A percentile compares a stretch with the other conserved stretches of the same genome.
phyloP scores from a whole-genome alignment of 2,113 vertebrate genomes.

The Arenaria interpres region DNA sequence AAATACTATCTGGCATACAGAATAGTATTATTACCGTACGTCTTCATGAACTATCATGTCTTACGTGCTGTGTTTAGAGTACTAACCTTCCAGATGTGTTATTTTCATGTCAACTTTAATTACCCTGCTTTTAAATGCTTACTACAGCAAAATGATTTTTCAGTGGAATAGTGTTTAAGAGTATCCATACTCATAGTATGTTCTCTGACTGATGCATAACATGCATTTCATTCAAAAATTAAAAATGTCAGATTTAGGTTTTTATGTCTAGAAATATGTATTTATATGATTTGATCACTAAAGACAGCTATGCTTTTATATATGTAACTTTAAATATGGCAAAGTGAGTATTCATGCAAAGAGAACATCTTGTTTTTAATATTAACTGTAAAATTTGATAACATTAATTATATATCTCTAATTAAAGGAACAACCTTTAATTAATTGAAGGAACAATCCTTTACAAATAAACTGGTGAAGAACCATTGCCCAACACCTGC shows the following conservation, averaged over 20 bases:
- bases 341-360: background rate
- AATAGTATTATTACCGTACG: background rate
- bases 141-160: background rate
- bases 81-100: background rate
- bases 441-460: background rate
- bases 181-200: background rate
- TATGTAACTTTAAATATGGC: background rate
- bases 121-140: conserved; percentile 2
- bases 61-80: background rate
- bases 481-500: background rate
- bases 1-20: background rate
- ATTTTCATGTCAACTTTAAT: background rate
- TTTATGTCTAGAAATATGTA: background rate
- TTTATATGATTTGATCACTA: background rate
- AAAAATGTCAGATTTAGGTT: background rate
- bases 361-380: background rate
- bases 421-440: background rate
- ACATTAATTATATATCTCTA: background rate
- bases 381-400: background rate
- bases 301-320: background rate
- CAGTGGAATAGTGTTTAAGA: background rate
- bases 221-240: background rate
- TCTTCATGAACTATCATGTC: background rate
- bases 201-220: background rate
- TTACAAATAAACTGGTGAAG: background rate